phyloP scores from a whole-genome alignment of 2,113 vertebrate species.

The cat (Felis catus) region F.catus_Fca126_mat1.0 CM031420.1:60798001-60798500 shows the following conservation, averaged over 20 bases:
- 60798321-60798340: not conserved
- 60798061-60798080: constrained; percentile 53
- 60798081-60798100: constrained; percentile 51
- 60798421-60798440: too few relatives aligned
- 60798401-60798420: too few relatives aligned
- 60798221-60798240: not conserved
- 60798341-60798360: not conserved
- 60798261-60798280: not conserved
- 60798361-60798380: not conserved
- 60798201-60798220: not conserved
- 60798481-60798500: too few relatives aligned
- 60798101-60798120: constrained; percentile 47
- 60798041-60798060: constrained; percentile 68
- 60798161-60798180: not conserved
- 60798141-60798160: constrained; percentile 33
- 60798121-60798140: constrained; percentile 38
- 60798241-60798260: not conserved
- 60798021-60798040: constrained; percentile 57
- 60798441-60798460: too few relatives aligned
- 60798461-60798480: too few relatives aligned
- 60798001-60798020: constrained; percentile 56
- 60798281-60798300: not conserved
- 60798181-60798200: constrained; percentile 3
- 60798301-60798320: not conserved
- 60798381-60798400: not conserved